Evolutionary conservation across 2,113 vertebrate species (phyloP).

Genomic region (Chaenogobius annularis): DNA sequence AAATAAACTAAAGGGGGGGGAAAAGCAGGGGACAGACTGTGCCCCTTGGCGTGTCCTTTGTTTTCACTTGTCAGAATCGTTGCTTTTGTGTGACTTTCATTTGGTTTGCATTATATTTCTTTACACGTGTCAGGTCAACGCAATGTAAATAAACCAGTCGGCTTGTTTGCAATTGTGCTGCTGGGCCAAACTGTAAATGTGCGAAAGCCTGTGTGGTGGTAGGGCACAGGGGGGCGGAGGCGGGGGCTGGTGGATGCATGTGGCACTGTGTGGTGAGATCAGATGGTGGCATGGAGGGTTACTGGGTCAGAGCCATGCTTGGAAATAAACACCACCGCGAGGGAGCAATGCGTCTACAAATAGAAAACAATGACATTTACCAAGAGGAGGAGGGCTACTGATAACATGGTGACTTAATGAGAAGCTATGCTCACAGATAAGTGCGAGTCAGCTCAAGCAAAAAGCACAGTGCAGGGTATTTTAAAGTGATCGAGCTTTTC

Average conservation of each 20-base stretch:
- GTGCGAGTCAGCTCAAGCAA: background rate
- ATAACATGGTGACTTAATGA: conserved; percentile 6
- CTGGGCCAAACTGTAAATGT: background rate
- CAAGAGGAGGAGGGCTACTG: background rate
- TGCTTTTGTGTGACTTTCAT: background rate
- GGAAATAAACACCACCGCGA: conserved; percentile 4
- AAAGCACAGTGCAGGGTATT: background rate
- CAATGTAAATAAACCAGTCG: background rate
- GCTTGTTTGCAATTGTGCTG: conserved; percentile 11
- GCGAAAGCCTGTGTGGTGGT: conserved; percentile 1
- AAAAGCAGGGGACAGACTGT: conserved; percentile 1
- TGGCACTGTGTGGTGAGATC: conserved; percentile 21
- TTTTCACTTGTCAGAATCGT: conserved; percentile 4
- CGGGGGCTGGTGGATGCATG: conserved; percentile 18
- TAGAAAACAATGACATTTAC: conserved; percentile 21
- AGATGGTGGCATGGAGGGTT: conserved; percentile 38
- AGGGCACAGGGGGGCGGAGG: background rate
- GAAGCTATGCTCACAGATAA: background rate
- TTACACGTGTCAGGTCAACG: conserved; percentile 29
- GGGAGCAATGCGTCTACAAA: background rate
- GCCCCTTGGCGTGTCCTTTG: background rate
- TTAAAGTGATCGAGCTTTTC: background rate
- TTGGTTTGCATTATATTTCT: conserved; percentile 23
- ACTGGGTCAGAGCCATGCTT: conserved; percentile 24
- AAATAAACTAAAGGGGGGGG: background rate